A percentile compares a stretch with the other conserved stretches of the same genome.
Conservation (phyloP, 2,888 invertebrate species). For the Elmis aenea region DNA sequence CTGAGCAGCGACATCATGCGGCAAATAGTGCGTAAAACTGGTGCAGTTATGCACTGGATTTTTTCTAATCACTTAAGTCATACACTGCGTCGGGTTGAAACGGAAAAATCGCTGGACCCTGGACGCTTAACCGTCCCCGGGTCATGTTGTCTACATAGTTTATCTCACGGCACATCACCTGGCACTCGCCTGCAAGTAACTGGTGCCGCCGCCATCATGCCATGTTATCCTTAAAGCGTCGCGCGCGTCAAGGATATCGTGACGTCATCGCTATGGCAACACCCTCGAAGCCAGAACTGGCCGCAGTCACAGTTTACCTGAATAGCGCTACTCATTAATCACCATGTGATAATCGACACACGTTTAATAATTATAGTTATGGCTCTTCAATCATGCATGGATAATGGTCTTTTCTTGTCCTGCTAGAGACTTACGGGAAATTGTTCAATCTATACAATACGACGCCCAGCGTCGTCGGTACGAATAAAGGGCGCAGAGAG, state of each 20-base stretch:
- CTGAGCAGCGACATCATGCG: slow-evolving; percentile 41
- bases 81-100: slow-evolving; percentile 23
- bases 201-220: slow-evolving; percentile 31
- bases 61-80: slow-evolving; percentile 24
- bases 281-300: slow-evolving; percentile 31
- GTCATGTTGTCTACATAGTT: slow-evolving; percentile 24
- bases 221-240: slow-evolving; percentile 20
- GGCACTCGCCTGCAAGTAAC: slow-evolving; percentile 18
- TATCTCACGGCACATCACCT: slow-evolving; percentile 22
- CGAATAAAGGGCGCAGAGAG: no score
- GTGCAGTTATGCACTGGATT: slow-evolving; percentile 21
- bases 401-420: no score
- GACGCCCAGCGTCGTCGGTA: no score
- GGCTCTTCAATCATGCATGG: no score
- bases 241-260: slow-evolving; percentile 41
- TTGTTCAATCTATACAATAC: no score
- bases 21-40: slow-evolving; percentile 20
- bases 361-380: no score
- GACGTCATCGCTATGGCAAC: slow-evolving; percentile 43
- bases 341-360: neutral
- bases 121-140: slow-evolving; percentile 24
- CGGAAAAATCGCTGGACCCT: slow-evolving; percentile 17
- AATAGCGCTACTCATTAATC: slow-evolving; percentile 19
- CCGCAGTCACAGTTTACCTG: slow-evolving; percentile 28
- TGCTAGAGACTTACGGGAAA: no score